Evolutionary conservation across 2,113 vertebrate genomes (phyloP), one percentile per base, ranked within the genome.

Genomic region (Hymenochirus boettgeri): DNA sequence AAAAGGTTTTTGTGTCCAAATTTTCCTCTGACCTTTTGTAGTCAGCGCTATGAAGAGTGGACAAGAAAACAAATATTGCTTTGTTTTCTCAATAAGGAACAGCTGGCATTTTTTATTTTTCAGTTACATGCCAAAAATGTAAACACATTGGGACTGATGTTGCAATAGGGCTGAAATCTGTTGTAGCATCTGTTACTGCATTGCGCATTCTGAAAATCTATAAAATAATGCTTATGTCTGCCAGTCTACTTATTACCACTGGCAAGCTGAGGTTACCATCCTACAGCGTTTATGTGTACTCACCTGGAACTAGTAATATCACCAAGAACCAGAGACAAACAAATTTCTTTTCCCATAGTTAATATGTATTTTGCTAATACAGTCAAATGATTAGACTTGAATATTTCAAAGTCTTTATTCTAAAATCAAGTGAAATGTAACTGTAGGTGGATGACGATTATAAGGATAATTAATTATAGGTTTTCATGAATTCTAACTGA

Each of bases 61-160:
- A 52, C 46, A 24, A 22, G 33, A 48, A 29, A 58, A 66, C 57
- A 69, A 52, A 60, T 56, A 59, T 53, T 45, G 65, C 33, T 53
- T 15, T 60, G 65, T 69, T 69, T 66, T 39, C 56, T 69, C 65
- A 69, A 60, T 69, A 39, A 53, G 65, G 59, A 69, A 69, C 65
- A 69, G 65, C 65, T 69, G 65, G 65, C 53, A 60, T 60, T 60
- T 69, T 69, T 60, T 52, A 69, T 69, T 69, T 69, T 69, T 69
- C 47, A 60, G 47, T 60, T 37, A 42, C 65, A 60, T 35, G 65
- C 65, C 65, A 69, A 69, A 57, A 26, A 69, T 60, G 59, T 31
- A 59, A 58, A 69, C 48, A 42, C 65, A 60, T 69, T 69, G 65
- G 65, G 65, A 60, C 65, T 69, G 65, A 60, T 69, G 65, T 54